Evolutionary conservation across 1,140 invertebrate species (phyloP).

Genomic region (Diachasmimorpha longicaudata): DNA sequence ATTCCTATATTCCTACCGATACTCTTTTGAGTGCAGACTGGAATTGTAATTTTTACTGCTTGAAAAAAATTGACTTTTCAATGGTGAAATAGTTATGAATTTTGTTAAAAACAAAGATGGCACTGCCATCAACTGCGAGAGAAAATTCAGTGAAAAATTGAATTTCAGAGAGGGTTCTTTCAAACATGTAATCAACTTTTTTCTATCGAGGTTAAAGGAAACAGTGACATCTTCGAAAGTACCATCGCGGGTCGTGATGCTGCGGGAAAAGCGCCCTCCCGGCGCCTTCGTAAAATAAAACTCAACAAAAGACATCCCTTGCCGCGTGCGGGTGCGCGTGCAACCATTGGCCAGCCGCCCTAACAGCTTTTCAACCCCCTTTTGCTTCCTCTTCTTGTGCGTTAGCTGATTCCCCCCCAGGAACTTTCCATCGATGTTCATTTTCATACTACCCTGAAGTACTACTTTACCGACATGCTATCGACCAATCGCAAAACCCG

Average conservation of each 20-base stretch:
- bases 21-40: no score
- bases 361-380: conserved; percentile 25
- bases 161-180: no score
- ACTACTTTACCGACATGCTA: neutral
- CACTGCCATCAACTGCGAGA: no score
- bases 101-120: no score
- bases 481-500: neutral
- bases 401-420: neutral
- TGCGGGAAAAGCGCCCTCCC: conserved; percentile 44
- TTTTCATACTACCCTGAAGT: neutral
- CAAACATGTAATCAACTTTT: no score
- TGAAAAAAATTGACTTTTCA: no score
- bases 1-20: no score
- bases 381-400: neutral
- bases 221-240: conserved; percentile 20
- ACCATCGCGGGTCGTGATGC: conserved; percentile 21
- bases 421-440: neutral
- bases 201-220: no score
- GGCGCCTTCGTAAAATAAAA: conserved; percentile 42
- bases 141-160: no score
- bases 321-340: conserved; percentile 31
- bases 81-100: no score
- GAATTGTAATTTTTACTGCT: no score
- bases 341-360: conserved; percentile 16
- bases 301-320: conserved; percentile 43